Base-by-base conservation (phyloP, 1,140 invertebrate genomes). In the Mesaphorura yosii region DNA sequence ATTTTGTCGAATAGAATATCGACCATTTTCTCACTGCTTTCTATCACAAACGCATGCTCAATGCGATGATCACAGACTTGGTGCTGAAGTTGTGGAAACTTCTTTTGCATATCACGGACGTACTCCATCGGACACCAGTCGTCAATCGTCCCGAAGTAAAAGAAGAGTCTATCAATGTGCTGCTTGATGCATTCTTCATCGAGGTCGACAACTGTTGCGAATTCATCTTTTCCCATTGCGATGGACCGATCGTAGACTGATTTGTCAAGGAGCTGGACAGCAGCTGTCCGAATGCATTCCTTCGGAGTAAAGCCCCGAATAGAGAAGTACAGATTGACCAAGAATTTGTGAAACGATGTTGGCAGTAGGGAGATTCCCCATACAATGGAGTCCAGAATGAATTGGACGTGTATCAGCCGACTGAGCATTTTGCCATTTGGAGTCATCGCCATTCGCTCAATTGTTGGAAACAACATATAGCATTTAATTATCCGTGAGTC, bases 391-490 rank as follows among this genome's bases (percentile, higher is more conserved):
- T 78, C 39, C 14, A 81, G 66, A 0, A 83, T 4, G 51, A 67
- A 66, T 26, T 76, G 67, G 10, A 22, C 47, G 12, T 31, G 26
- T 1, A 53, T 28, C 1, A 50, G 7, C 1, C 27, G 34, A 29
- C 69, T 75, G 2, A 79, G 57, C 65, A 77, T 76, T 59, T 71
- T 69, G 28, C 87, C 88, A 66, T 83, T 82, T 7, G 75, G 76
- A 22, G 78, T 82, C 17, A 76, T 70, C 12, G 76, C 76, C 78
- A 92, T 86, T 42, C 78, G 66, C 68, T 90, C 84, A 12, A 92
- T 72, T 0, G 86, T 86, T 4, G 88, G 88, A 70, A 89, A 90
- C 0, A 91, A 64, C 40, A 90, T 67, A 66, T 81, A 88, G 64
- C 71, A 73, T 60, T 76, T 75, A 12, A 53, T 22, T 2, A 53